Evolutionary conservation across 2,797 vertebrate species (phyloP), one percentile per base, ranked within the genome.

Genomic region (Neoniphon sammara): DNA sequence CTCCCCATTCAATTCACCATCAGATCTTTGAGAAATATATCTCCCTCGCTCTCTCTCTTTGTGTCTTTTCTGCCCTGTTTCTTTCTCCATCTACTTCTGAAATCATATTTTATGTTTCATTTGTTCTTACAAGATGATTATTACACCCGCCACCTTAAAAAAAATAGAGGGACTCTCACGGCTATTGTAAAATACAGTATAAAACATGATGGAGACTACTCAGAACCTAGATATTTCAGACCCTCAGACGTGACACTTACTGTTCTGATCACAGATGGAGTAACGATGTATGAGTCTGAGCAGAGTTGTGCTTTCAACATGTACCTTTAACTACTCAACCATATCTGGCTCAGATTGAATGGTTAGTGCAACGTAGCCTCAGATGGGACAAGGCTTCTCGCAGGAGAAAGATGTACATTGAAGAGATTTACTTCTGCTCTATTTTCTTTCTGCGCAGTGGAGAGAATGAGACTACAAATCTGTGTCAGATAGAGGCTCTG

Each of bases 121-220:
- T 93, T 93, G 84, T 88, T 87, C 71, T 94, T 95, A 95, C 90
- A 88, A 95, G 92, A 90, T 87, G 85, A 92, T 92, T 91, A 85
- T 87, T 89, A 91, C 95, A 94, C 94, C 92, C 86, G 89, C 95
- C 93, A 94, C 94, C 92, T 95, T 94, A 93, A 95, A 94, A 91
- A 93, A 89, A 93, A 75, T 60, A 79, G 85, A 94, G 88, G 89
- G 91, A 93, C 92, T 88, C 87, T 89, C 85, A 94, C 91, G 93
- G 92, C 60, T 85, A 71, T 77, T 88, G 85, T 87, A 84, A 85
- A 70, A 79, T 91, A 87, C 62, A 83, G 86, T 87, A 62, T 89
- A 75, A 85, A 92, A 79, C 82, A 81, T 70, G 87, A 91, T 88
- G 87, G 80, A 78, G 92, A 91, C 69, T 6, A 73, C 77, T 71